A percentile compares a stretch with the other conserved stretches of the same genome.
Evolutionary conservation across 2,113 vertebrate genomes (phyloP).

Genomic region (Sakesphorus luctuosus): DNA sequence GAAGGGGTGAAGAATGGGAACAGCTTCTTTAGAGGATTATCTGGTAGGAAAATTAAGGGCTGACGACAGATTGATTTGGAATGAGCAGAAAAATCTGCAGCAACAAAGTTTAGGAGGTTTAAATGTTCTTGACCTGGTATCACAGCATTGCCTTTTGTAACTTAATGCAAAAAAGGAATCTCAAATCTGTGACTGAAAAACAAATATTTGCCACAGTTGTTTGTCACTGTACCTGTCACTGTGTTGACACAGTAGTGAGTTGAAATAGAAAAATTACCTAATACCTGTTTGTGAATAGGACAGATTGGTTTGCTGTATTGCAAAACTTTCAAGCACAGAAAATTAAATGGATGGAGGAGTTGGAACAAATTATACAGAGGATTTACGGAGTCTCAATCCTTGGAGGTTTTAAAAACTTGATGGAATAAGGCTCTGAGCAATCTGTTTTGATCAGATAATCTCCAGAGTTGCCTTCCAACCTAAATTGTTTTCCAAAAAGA

Average conservation of each 20-base stretch:
- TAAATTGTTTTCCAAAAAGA: neutral
- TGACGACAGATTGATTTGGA: neutral
- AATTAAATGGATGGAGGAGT: neutral
- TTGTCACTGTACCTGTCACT: neutral
- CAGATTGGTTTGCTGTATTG: neutral
- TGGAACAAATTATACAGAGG: neutral
- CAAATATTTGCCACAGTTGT: neutral
- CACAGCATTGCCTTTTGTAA: neutral
- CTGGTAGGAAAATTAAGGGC: neutral
- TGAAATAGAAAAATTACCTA: neutral
- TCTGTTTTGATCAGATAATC: conserved; percentile 2
- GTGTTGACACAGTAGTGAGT: neutral
- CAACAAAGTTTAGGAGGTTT: neutral
- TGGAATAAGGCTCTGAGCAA: neutral
- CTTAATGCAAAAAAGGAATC: neutral
- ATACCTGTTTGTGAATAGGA: neutral
- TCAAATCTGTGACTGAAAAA: neutral
- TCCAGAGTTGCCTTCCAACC: neutral
- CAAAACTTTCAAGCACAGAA: neutral
- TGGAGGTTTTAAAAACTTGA: neutral
- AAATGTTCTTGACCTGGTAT: neutral
- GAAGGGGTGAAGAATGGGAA: neutral
- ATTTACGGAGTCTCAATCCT: neutral
- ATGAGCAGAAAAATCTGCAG: neutral
- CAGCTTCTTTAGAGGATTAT: neutral